Base-by-base conservation (phyloP, 2,888 invertebrate species). In the Drosophila acutilabella region DNA sequence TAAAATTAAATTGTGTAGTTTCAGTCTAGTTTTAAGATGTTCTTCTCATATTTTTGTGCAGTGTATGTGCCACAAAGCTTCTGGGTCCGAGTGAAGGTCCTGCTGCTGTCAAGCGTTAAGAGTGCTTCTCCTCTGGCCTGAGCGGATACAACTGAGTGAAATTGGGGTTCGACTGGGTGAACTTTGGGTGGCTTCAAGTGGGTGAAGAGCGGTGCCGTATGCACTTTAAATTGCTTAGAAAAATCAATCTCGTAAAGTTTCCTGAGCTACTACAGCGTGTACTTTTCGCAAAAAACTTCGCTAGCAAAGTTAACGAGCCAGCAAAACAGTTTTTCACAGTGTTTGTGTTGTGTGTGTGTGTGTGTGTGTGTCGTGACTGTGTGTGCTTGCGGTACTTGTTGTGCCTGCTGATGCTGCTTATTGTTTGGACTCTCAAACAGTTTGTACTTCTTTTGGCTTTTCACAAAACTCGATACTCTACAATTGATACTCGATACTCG, bases 161-260 rank as follows among this genome's bases (percentile, higher is more conserved):
- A 30, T 6, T 30, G 30, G 30, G 30, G 4, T 36, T 3, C 36
- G 13, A 36, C 36, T 36, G 36, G 16, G 13, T 8, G 47, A 14
- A 14, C n/a, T 13, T 45, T 23, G 45, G 8, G 18, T 36, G 36
- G 1, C 0, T 36, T 36, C 36, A 36, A 16, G 20, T 16, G 7
- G 4, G 51, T 10, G 44, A 10, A 18, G 40, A 16, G 20, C 16
- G 30, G 36, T 53, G 44, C 50, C 56, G 62, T 70, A 53, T 78
- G 69, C 83, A 88, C 87, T 86, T 88, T 83, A 86, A 88, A 88
- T 84, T 84, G 89, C 87, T 88, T 80, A 86, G 89, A 83, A 83
- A 84, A 88, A 84, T 88, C 87, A 88, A 88, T 88, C 84, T 83
- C 80, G 88, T 87, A 76, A 87, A 87, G 86, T 78, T 78, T 88